Evolutionary conservation across 2,888 invertebrate species (phyloP).

Genomic region (Andrena marginata): DNA sequence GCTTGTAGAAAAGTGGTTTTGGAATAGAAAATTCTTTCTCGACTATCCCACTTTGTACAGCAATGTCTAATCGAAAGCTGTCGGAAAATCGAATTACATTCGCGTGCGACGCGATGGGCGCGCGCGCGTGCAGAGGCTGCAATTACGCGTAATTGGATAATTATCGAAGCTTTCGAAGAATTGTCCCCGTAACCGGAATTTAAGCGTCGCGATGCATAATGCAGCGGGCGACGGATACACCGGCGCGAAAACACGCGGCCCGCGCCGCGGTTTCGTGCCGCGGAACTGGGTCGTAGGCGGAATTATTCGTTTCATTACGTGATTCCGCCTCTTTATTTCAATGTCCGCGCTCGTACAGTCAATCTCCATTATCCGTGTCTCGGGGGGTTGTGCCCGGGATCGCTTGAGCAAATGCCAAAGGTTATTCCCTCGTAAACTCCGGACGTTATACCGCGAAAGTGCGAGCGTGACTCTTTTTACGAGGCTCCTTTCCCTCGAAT

Average conservation of each 20-base stretch:
- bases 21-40: background rate
- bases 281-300: conserved; percentile 53
- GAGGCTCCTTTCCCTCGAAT: conserved; percentile 32
- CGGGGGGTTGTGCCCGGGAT: conserved; percentile 38
- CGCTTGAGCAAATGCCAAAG: conserved; percentile 63
- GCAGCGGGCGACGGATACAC: conserved; percentile 8
- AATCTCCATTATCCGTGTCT: conserved; percentile 57
- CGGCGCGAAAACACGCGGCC: conserved; percentile 4
- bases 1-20: too few relatives aligned
- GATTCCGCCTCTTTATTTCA: conserved; percentile 61
- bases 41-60: background rate
- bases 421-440: conserved; percentile 57
- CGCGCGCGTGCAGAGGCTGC: background rate
- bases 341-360: conserved; percentile 53
- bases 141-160: conserved; percentile 44
- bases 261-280: conserved; percentile 25
- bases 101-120: background rate
- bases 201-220: conserved; percentile 33
- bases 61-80: background rate
- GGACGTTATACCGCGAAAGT: conserved; percentile 29
- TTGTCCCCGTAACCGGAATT: conserved; percentile 50
- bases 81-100: conserved; percentile 27
- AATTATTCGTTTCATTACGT: conserved; percentile 54
- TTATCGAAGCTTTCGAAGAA: conserved; percentile 37
- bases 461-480: conserved; percentile 27